A percentile compares a stretch with the other conserved stretches of the same genome.
phyloP scores from a whole-genome alignment of 1,140 invertebrate species.

The Anoplophora glabripennis region DNA sequence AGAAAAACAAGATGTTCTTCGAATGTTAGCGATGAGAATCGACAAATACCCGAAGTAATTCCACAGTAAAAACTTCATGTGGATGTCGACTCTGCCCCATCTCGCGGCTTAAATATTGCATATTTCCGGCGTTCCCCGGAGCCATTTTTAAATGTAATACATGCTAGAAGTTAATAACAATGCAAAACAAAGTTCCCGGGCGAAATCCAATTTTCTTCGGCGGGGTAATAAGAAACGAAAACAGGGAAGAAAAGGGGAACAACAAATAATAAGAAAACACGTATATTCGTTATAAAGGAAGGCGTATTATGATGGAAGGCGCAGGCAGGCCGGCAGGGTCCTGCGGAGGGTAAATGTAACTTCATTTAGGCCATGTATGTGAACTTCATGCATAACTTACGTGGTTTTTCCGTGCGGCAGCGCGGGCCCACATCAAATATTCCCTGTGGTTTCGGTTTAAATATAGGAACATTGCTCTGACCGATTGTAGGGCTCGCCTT shows the following conservation, averaged over 20 bases:
- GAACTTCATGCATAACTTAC: constrained; percentile 35
- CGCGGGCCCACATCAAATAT: neutral
- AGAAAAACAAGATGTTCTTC: too few species aligned
- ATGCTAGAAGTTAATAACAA: too few species aligned
- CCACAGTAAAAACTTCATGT: neutral
- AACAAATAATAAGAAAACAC: constrained; percentile 17
- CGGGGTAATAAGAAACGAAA: too few species aligned
- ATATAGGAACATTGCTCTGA: constrained; percentile 1
- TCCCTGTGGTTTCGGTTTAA: constrained; percentile 2
- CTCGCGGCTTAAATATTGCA: too few species aligned
- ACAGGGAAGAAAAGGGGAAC: too few species aligned
- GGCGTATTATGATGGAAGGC: constrained; percentile 25
- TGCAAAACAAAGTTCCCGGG: too few species aligned
- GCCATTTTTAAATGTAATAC: too few species aligned
- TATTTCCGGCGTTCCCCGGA: too few species aligned
- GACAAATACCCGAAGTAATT: too few species aligned
- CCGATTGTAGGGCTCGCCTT: constrained; percentile 20
- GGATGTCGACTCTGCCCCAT: too few species aligned
- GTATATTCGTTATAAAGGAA: constrained; percentile 20
- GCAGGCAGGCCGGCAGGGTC: constrained; percentile 4
- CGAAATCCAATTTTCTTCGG: too few species aligned
- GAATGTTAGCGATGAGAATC: too few species aligned
- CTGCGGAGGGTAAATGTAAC: constrained; percentile 22
- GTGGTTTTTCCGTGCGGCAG: constrained; percentile 6
- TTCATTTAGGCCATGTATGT: constrained; percentile 33